A percentile compares a stretch with the other conserved stretches of the same genome.
Evolutionary conservation across 2,113 vertebrate species (phyloP).

Genomic region (Ovis canadensis): DNA sequence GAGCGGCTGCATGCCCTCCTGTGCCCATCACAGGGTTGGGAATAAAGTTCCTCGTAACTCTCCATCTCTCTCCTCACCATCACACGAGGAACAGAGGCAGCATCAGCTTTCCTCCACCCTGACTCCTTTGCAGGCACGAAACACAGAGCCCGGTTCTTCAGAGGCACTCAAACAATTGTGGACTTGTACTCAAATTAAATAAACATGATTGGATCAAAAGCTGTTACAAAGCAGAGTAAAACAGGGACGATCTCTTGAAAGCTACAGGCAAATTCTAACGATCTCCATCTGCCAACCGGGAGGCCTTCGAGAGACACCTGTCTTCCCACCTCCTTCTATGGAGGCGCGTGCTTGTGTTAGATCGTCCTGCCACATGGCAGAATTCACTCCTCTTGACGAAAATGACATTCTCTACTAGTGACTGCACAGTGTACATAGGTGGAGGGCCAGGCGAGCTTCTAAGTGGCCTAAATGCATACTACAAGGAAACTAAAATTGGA

Average conservation of each 20-base stretch:
- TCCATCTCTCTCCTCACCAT: accelerated
- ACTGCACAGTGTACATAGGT: not conserved
- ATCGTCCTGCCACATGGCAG: slow-evolving; percentile 36
- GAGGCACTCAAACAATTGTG: accelerated
- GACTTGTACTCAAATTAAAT: not conserved
- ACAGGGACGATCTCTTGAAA: not conserved
- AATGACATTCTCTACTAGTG: slow-evolving; percentile 62
- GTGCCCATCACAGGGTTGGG: accelerated
- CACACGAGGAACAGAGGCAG: accelerated
- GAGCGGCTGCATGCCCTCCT: accelerated
- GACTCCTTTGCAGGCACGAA: no score
- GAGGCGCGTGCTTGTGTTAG: slow-evolving; percentile 2
- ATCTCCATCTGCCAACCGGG: not conserved
- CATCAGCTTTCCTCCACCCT: accelerated
- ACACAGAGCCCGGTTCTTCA: accelerated
- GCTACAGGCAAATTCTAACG: not conserved
- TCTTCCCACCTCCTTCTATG: not conserved
- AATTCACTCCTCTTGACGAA: slow-evolving; percentile 61
- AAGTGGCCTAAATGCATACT: slow-evolving; percentile 72
- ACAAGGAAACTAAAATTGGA: slow-evolving; percentile 76
- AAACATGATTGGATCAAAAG: not conserved
- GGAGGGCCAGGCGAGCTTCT: slow-evolving; percentile 56
- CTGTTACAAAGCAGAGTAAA: not conserved
- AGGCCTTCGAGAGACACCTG: not conserved
- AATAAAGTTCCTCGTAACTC: accelerated